Percentiles rank a stretch among this genome's conserved stretches.
Conservation (phyloP, 2,797 vertebrate genomes). For the Hozukius guyotensis region DNA sequence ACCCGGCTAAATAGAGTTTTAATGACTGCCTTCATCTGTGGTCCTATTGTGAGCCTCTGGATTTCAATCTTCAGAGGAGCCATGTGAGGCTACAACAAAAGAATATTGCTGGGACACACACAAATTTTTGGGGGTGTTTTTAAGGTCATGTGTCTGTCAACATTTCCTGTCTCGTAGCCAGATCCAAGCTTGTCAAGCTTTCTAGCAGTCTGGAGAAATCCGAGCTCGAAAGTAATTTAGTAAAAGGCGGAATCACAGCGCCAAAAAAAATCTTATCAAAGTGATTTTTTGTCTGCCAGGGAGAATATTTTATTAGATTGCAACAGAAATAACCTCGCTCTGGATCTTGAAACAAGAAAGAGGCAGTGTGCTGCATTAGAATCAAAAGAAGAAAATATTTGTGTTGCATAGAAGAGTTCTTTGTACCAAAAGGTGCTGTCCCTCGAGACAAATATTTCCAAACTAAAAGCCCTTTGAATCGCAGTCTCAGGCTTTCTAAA, state of each 20-base stretch:
- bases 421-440: background rate
- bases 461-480: background rate
- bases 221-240: background rate
- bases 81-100: background rate
- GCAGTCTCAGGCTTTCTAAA: background rate
- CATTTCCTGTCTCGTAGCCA: background rate
- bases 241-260: background rate
- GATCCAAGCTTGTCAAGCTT: background rate
- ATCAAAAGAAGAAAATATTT: background rate
- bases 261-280: background rate
- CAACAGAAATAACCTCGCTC: background rate
- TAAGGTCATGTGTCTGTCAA: background rate
- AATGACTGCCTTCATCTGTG: constrained; percentile 41
- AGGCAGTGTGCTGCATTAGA: background rate
- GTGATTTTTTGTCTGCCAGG: background rate
- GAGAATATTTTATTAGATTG: background rate
- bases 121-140: background rate
- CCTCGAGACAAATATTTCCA: background rate
- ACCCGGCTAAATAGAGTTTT: constrained; percentile 50
- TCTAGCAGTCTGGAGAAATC: background rate
- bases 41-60: constrained; percentile 22
- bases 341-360: background rate
- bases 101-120: constrained; percentile 1
- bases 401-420: background rate
- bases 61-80: constrained; percentile 35